phyloP scores from a whole-genome alignment of 2,113 vertebrate species.

The Burhinus oedicnemus region DNA sequence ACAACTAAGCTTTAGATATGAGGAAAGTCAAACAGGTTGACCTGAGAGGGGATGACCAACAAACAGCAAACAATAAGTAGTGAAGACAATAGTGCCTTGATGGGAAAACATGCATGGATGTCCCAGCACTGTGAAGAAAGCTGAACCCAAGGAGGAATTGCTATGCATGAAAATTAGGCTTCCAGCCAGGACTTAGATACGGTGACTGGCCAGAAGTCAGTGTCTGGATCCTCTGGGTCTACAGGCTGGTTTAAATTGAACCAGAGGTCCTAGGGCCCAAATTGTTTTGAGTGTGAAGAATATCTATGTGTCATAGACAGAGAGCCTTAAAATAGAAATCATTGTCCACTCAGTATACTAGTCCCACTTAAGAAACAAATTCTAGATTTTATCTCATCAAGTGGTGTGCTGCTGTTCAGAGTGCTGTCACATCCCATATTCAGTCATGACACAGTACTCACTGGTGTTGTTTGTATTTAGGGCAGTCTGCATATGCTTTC shows the following conservation, averaged over 20 bases:
- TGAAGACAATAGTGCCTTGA: not conserved
- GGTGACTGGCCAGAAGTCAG: not conserved
- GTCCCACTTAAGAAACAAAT: not conserved
- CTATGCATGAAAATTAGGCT: not conserved
- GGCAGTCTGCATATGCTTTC: not conserved
- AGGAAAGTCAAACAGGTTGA: not conserved
- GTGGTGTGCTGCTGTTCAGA: not conserved
- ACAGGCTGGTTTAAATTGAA: not conserved
- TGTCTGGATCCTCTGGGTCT: not conserved
- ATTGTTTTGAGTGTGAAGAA: not conserved
- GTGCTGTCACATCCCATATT: not conserved
- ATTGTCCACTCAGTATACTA: not conserved
- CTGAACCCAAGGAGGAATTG: not conserved
- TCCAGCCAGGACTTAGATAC: not conserved
- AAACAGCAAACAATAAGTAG: not conserved
- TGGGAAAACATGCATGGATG: not conserved
- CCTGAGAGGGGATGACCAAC: not conserved
- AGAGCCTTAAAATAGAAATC: not conserved
- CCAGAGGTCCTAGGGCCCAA: not conserved
- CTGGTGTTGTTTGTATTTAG: not conserved
- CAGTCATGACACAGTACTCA: not conserved
- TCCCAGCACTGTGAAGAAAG: not conserved
- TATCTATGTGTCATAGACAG: not conserved
- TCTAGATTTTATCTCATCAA: not conserved
- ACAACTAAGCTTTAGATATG: not conserved